Percentiles rank a stretch among this genome's conserved stretches.
phyloP scores from a whole-genome alignment of 2,888 invertebrate genomes.

The Eledona agricola region DNA sequence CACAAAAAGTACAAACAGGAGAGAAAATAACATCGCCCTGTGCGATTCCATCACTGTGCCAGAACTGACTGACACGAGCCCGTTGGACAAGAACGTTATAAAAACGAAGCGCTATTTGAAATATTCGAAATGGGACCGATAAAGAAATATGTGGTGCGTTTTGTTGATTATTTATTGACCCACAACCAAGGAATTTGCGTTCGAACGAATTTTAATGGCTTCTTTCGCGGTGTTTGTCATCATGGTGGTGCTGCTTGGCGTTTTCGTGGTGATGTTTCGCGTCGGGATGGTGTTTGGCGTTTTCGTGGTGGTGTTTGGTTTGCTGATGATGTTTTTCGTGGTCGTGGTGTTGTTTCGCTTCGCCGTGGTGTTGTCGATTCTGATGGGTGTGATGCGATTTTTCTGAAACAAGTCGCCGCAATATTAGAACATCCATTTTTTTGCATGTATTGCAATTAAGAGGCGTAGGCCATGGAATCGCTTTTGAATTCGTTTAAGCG shows the following conservation, averaged over 20 bases:
- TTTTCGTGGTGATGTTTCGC: conserved; percentile 5
- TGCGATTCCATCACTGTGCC: too few species aligned
- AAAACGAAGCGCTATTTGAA: too few species aligned
- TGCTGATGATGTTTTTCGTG: background rate
- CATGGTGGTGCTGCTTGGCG: conserved; percentile 8
- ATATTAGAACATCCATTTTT: too few species aligned
- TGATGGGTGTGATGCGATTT: background rate
- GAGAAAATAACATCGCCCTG: too few species aligned
- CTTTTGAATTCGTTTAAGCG: too few species aligned
- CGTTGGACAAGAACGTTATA: too few species aligned
- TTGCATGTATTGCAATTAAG: background rate
- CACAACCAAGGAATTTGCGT: background rate
- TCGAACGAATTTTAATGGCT: background rate
- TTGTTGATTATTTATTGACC: conserved; percentile 4
- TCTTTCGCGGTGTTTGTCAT: background rate
- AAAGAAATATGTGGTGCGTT: too few species aligned
- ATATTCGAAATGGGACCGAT: too few species aligned
- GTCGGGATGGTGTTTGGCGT: conserved; percentile 13
- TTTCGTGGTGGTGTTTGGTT: background rate
- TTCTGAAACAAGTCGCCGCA: too few species aligned
- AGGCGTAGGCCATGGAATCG: background rate
- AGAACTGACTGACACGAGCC: too few species aligned
- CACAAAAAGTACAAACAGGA: too few species aligned
- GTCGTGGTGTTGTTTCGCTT: background rate
- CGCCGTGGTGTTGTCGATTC: background rate